Base-by-base conservation (phyloP, 2,797 vertebrate genomes). In the Oreochromis mossambicus region DNA sequence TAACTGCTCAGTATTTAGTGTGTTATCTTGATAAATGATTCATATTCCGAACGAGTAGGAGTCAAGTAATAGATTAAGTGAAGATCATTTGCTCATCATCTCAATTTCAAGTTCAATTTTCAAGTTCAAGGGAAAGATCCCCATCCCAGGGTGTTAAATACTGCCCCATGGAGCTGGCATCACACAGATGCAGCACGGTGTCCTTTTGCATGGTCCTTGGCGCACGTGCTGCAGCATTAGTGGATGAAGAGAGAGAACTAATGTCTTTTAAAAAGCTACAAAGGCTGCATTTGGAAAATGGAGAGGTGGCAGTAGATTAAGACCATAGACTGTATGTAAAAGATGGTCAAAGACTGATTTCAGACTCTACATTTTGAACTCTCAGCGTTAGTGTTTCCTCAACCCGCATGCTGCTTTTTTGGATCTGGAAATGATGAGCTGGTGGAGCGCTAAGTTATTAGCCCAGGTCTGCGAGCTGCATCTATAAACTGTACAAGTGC, bases 371-470 rank as follows among this genome's bases (percentile, higher is more conserved):
- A 5, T 46, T 73, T 73, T 73, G 41, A 73, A 19, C 2, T 26
- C 41, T 73, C 41, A 19, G 24, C 0, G 0, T 48, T 46, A 29
- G 68, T 17, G 6, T 73, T 73, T 48, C 15, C 5, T 15, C 8
- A 15, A 5, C n/a, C 63, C 0, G 0, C n/a, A 43, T 24, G 8
- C 0, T 10, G 38, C 21, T 70, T 26, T 43, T 70, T 70, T 13
- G 13, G 21, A 26, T 70, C 63, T 0, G 1, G 2, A 43, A 43
- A 24, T 24, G 38, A 43, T 15, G 21, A 43, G 38, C 12, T n/a
- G 34, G 19, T 41, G 19, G 19, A 38, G 11, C 11, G 19, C 11
- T 21, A 21, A 38, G 36, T 36, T 63, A n/a, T 36, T n/a, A 36
- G 19, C 34, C 34, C 36, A 24, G 12, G n/a, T 14, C 36, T 43